phyloP scores from a whole-genome alignment of 2,113 vertebrate species.

The Pituophis catenifer region DNA sequence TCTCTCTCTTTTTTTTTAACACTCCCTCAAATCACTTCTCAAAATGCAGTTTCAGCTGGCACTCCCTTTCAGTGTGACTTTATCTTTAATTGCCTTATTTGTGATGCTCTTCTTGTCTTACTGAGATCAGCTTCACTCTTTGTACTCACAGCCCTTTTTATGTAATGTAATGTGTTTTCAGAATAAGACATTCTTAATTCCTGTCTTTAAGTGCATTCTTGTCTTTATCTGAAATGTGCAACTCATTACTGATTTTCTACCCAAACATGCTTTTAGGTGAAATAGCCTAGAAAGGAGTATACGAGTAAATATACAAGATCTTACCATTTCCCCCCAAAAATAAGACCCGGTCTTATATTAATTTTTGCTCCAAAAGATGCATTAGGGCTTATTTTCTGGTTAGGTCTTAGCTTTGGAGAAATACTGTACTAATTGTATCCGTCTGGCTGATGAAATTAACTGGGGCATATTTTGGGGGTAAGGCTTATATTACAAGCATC shows the following conservation, averaged over 20 bases:
- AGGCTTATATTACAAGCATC: too few relatives aligned
- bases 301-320: background rate
- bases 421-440: too few relatives aligned
- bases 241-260: conserved; percentile 1
- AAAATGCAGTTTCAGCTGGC: conserved; percentile 30
- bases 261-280: conserved; percentile 15
- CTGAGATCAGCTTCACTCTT: conserved; percentile 18
- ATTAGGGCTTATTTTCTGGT: too few relatives aligned
- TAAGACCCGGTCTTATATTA: too few relatives aligned
- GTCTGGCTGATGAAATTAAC: too few relatives aligned
- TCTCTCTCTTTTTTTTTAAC: background rate
- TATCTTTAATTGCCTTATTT: conserved; percentile 17
- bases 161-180: background rate
- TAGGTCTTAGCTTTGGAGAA: too few relatives aligned
- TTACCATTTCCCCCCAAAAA: too few relatives aligned
- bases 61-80: conserved; percentile 11
- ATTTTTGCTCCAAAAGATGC: too few relatives aligned
- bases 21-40: background rate
- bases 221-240: conserved; percentile 19
- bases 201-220: conserved; percentile 12
- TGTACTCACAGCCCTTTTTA: conserved; percentile 6
- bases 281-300: background rate
- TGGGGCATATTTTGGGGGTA: too few relatives aligned
- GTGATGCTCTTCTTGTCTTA: conserved; percentile 5
- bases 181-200: conserved; percentile 9